A percentile compares a stretch with the other conserved stretches of the same genome.
phyloP scores from a whole-genome alignment of 2,113 vertebrate genomes.

The Xyliphius kryptos region DNA sequence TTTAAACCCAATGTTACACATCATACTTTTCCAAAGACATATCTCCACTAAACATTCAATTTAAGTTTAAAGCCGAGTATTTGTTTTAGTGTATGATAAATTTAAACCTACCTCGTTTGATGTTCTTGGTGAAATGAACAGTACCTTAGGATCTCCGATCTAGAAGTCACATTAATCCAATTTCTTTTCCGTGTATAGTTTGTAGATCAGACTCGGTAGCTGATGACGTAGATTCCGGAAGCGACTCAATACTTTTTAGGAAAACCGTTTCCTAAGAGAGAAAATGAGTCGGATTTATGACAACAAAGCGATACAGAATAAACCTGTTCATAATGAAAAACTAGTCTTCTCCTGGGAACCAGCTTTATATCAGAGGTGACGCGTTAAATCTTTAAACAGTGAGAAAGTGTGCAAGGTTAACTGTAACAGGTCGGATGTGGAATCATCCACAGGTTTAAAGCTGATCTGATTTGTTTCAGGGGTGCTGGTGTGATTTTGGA shows the following conservation, averaged over 20 bases:
- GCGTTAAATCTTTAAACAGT: neutral
- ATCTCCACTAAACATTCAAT: too few species aligned
- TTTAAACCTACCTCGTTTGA: too few species aligned
- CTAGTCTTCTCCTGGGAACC: constrained; percentile 58
- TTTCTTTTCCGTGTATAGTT: neutral
- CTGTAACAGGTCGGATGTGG: too few species aligned
- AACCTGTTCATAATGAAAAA: constrained; percentile 67
- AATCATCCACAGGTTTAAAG: too few species aligned
- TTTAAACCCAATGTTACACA: too few species aligned
- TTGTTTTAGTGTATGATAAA: too few species aligned
- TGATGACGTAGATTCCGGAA: constrained; percentile 47
- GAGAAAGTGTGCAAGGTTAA: too few species aligned
- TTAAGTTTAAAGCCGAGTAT: too few species aligned
- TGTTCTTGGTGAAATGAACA: neutral
- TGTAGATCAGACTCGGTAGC: constrained; percentile 1
- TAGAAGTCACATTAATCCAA: neutral
- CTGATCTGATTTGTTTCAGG: constrained; percentile 46
- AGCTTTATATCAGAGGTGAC: constrained; percentile 65
- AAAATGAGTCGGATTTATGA: constrained; percentile 77
- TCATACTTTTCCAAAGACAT: too few species aligned
- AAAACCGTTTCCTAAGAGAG: neutral
- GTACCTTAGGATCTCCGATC: neutral
- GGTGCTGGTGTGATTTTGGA: constrained; percentile 72
- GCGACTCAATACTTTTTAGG: constrained; percentile 21
- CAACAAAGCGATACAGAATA: constrained; percentile 66